Evolutionary conservation across 2,113 vertebrate genomes (phyloP), one percentile per base, ranked within the genome.

Genomic region (Clarias gariepinus): DNA sequence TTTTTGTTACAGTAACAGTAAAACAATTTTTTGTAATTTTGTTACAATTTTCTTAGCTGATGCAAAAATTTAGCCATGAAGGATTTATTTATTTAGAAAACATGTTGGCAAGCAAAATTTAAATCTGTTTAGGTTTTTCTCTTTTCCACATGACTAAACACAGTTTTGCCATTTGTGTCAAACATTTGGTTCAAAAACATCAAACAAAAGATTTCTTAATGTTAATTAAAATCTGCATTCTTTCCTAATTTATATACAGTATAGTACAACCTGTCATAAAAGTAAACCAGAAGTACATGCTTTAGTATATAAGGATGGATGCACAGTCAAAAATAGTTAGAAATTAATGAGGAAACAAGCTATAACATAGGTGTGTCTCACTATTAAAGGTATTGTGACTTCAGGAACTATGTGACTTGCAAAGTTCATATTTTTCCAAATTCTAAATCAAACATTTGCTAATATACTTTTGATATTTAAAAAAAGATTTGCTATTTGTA

Each of bases 241-340:
- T 84, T 71, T 58, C 69, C 28, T 76, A 85, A 74, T 77, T 85
- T 85, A 64, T 63, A 85, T 36, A 15, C 18, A 81, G 25, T 58
- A 71, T 30, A 83, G 25, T 58, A 71, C 53, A 83, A 18, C 47
- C 33, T 23, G 19, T 64, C 57, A 47, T 85, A 52, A 77, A 76
- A 15, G 8, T 77, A 23, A 61, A 74, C 21, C 11, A 60, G 55
- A 21, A 25, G 28, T 36, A 28, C 53, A 73, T 25, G 60, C 30
- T 60, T 60, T 76, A 11, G 3, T 76, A 74, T 30, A 74, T 30
- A 76, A 41, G 71, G 11, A 18, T 64, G 25, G 23, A 21, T 52
- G 13, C 61, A 28, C 28, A 82, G n/a, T 71, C 33, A 36, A 15
- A 41, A 66, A 13, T 82, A 8, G 19, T 82, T 66, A 52, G 25